Evolutionary conservation across 1,140 invertebrate genomes (phyloP).

Genomic region (Macrobrachium rosenbergii): DNA sequence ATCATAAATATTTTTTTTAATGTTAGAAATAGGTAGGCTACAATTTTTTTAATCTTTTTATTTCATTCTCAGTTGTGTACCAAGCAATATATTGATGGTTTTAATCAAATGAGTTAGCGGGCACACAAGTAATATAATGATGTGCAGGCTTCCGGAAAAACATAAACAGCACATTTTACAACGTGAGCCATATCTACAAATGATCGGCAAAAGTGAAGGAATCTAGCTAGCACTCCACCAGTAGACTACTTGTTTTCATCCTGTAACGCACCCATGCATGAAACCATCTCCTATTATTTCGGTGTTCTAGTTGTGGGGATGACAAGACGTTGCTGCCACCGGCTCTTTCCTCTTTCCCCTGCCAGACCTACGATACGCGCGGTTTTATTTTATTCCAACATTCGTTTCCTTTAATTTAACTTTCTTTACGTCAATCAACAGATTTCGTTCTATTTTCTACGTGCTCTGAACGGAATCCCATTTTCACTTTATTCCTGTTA

Average conservation of each 20-base stretch:
- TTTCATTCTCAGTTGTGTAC: no score
- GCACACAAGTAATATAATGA: background rate
- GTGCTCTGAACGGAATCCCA: no score
- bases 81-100: no score
- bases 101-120: no score
- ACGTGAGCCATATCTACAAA: background rate
- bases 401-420: no score
- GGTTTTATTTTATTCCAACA: background rate
- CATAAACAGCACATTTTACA: no score
- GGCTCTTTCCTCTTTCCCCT: background rate
- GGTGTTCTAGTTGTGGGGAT: conserved; percentile 26
- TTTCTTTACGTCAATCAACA: no score
- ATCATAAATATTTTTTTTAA: no score
- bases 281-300: conserved; percentile 47
- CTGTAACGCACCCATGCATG: conserved; percentile 39
- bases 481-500: no score
- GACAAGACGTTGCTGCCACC: conserved; percentile 28
- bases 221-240: background rate
- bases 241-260: conserved; percentile 24
- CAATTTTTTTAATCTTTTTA: no score
- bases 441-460: no score
- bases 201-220: background rate
- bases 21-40: no score
- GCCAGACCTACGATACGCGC: conserved; percentile 11
- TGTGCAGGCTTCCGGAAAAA: background rate